Conservation (phyloP, 2,888 invertebrate species). For the Melangyna quadrimaculata region DNA sequence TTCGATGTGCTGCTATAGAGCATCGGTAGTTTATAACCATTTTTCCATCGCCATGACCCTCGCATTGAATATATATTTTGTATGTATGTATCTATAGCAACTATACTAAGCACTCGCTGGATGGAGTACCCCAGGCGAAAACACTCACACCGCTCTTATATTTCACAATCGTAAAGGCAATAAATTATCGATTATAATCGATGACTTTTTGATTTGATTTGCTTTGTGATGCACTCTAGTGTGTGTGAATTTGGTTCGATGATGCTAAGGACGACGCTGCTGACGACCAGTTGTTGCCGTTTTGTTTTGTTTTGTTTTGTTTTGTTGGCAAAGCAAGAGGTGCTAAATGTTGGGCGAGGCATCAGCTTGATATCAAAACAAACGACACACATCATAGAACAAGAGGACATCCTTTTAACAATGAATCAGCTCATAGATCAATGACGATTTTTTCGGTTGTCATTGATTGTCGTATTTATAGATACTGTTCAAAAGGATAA, state of each 20-base stretch:
- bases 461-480: slow-evolving; percentile 38
- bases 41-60: slow-evolving; percentile 16
- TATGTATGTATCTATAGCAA: background rate
- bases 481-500: slow-evolving; percentile 37
- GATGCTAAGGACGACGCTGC: background rate
- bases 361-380: slow-evolving; percentile 49
- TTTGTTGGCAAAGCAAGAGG: slow-evolving; percentile 71
- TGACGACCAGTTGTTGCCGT: slow-evolving; percentile 61
- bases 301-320: slow-evolving; percentile 57
- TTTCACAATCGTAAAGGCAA: slow-evolving; percentile 23
- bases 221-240: slow-evolving; percentile 55
- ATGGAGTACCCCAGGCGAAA: background rate
- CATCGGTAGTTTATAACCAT: slow-evolving; percentile 2
- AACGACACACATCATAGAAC: slow-evolving; percentile 17
- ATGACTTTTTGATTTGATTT: slow-evolving; percentile 53
- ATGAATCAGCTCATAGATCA: slow-evolving; percentile 55
- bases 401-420: slow-evolving; percentile 38
- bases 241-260: slow-evolving; percentile 43
- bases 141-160: background rate
- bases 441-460: slow-evolving; percentile 42
- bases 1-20: slow-evolving; percentile 15
- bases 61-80: slow-evolving; percentile 6
- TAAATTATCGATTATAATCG: slow-evolving; percentile 69
- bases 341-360: slow-evolving; percentile 70
- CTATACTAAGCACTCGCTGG: background rate